These are phyloP conservation scores for Euglossa dilemma DNA, from an alignment of 1,140 invertebrate genomes.

Conservation along the genomic window DNA sequence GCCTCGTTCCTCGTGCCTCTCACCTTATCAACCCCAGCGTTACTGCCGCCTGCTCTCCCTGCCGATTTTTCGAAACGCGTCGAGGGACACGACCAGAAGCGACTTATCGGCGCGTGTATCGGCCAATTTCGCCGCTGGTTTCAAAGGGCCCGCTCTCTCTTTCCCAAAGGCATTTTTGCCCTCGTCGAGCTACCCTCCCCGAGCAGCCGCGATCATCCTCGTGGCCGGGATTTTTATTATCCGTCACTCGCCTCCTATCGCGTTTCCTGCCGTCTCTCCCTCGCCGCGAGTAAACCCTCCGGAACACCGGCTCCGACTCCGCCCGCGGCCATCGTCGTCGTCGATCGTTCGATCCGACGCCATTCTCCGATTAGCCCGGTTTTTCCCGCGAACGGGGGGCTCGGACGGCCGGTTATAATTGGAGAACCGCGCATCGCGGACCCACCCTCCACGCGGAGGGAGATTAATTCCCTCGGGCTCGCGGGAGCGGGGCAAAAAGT, in stretches of 20 bases:
- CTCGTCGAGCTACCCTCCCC: not conserved
- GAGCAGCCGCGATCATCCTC: conserved; percentile 8
- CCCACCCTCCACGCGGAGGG: not conserved
- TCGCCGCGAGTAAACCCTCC: not conserved
- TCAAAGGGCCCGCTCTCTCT: conserved; percentile 9
- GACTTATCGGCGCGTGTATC: conserved; percentile 31
- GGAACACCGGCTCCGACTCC: too few relatives aligned
- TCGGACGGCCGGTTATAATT: conserved; percentile 7
- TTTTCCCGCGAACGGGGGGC: not conserved
- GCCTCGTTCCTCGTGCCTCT: not conserved
- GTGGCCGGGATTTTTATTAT: not conserved
- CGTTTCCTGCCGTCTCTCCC: too few relatives aligned
- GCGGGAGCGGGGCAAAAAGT: not conserved
- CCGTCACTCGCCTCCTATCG: too few relatives aligned
- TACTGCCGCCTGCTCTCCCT: not conserved
- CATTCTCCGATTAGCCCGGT: conserved; percentile 10
- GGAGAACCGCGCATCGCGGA: not conserved
- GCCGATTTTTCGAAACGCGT: conserved; percentile 26
- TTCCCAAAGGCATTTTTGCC: conserved; percentile 31
- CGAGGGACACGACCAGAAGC: conserved; percentile 9
- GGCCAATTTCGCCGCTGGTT: not conserved
- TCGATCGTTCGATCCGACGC: not conserved
- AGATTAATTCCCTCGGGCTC: not conserved
- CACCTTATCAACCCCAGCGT: not conserved
- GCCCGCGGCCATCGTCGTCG: not conserved